Conservation (phyloP, 1,140 invertebrate species). For the Sycobia sp. region DNA sequence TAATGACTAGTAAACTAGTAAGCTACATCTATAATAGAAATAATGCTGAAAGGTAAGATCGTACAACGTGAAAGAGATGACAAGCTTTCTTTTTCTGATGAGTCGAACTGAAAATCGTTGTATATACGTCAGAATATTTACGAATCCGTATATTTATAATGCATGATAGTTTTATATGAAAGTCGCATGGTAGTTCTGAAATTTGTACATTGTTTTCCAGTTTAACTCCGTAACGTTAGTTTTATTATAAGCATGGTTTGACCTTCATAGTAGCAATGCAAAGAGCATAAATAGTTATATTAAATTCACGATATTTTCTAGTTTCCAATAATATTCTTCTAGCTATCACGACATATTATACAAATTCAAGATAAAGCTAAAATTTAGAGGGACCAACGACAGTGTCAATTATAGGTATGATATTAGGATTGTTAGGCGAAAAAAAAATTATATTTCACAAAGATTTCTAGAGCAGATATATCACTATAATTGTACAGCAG, state of each 20-base stretch:
- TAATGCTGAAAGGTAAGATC: neutral
- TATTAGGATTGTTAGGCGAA: slow-evolving; percentile 60
- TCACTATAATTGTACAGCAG: neutral
- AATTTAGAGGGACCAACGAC: slow-evolving; percentile 61
- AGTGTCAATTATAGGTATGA: slow-evolving; percentile 38
- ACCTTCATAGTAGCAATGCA: neutral
- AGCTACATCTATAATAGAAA: neutral
- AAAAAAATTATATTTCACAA: no score
- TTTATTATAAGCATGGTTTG: slow-evolving; percentile 33
- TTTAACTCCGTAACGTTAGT: neutral
- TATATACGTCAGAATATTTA: slow-evolving; percentile 8
- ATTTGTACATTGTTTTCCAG: neutral
- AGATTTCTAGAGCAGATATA: no score
- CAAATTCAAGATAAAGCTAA: slow-evolving; percentile 63
- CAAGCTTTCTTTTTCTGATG: slow-evolving; percentile 58
- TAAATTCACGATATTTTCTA: slow-evolving; percentile 5
- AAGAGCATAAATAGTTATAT: neutral
- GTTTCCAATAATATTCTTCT: slow-evolving; percentile 21
- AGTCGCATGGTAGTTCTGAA: slow-evolving; percentile 8
- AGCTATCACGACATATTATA: slow-evolving; percentile 23
- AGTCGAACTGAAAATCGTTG: slow-evolving; percentile 15
- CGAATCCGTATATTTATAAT: neutral
- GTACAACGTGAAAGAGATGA: slow-evolving; percentile 19
- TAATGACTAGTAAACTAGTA: neutral
- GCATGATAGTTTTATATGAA: slow-evolving; percentile 25